Base-by-base conservation (phyloP, 1,140 invertebrate genomes). In the Dreissena rostriformis region DNA sequence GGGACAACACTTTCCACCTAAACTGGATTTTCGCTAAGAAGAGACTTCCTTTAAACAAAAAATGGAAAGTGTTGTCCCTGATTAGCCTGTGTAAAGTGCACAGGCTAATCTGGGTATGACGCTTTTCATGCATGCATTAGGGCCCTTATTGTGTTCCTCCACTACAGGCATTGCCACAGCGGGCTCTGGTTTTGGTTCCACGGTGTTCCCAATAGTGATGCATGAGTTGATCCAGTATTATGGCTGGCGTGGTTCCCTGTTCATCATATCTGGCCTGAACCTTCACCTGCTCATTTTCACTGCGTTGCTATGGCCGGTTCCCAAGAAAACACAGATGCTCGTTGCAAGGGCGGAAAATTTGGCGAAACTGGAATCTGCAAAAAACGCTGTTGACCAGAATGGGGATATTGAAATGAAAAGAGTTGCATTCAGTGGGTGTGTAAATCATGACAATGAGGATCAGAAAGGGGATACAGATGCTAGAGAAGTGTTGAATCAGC, bases 221-320 rank as follows among this genome's bases (percentile, higher is more conserved):
- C 94, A 94, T 28, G 85, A 90, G 2, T 93, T 98, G 1, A 95
- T 97, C n/a, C 91, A 95, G 0, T 86, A 92, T 0, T 95, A 95
- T 53, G 96, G 95, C 1, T 98, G 97, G 98, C 95, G 96, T 83
- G 92, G 93, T 5, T 96, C 97, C 0, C 90, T 98, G 19, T 95
- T 99, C 19, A 96, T 99, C 77, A 94, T 99, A 61, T 97, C 98
- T 17, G 98, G 97, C 0, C 93, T 99, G 55, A 98, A 98, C 84
- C 95, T 99, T 15, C 86, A 93, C 79, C 74, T 88, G 29, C 73
- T 91, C 29, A 83, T 90, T 0, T 90, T 89, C 77, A 79, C 86
- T 24, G 84, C 86, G 8, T 70, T 92, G 26, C 65, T 92, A 0
- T 49, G 83, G 22, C 87, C 88, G 12, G 82, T 86, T 24, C 88